Conservation (phyloP, 2,888 invertebrate species). For the Drosophila meridionalis region DNA sequence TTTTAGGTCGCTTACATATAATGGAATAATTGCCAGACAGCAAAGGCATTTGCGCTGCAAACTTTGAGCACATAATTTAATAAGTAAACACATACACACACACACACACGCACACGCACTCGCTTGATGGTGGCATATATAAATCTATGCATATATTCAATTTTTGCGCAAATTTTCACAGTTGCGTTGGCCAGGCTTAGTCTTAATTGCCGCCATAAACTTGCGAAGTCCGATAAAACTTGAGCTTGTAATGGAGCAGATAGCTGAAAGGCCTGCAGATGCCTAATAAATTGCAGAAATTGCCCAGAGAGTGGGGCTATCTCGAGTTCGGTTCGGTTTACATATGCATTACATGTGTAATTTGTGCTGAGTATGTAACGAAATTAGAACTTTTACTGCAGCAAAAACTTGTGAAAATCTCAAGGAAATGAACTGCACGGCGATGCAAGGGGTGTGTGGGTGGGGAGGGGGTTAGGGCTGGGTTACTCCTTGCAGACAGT, state of each 20-base stretch:
- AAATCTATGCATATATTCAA: slow-evolving; percentile 17
- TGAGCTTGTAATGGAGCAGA: slow-evolving; percentile 64
- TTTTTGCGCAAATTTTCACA: slow-evolving; percentile 48
- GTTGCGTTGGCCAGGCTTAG: slow-evolving; percentile 46
- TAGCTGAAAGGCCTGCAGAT: slow-evolving; percentile 27
- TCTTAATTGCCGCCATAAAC: slow-evolving; percentile 73
- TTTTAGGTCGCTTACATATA: slow-evolving; percentile 59
- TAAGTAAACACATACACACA: slow-evolving; percentile 69
- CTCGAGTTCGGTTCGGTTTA: slow-evolving; percentile 36
- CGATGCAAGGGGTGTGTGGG: background rate
- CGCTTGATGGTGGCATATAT: background rate
- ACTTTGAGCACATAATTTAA: slow-evolving; percentile 70
- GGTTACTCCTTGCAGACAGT: slow-evolving; percentile 48
- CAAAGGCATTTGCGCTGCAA: slow-evolving; percentile 39
- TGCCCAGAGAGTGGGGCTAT: background rate
- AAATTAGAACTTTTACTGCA: slow-evolving; percentile 72
- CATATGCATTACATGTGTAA: slow-evolving; percentile 80
- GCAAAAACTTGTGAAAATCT: slow-evolving; percentile 53
- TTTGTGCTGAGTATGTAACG: slow-evolving; percentile 71
- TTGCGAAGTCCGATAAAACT: slow-evolving; percentile 71
- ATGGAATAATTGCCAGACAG: slow-evolving; percentile 74
- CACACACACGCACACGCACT: slow-evolving; percentile 47
- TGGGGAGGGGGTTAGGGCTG: background rate
- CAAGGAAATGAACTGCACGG: slow-evolving; percentile 53
- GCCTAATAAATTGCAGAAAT: slow-evolving; percentile 66